Evolutionary conservation across 53 echinoderm and acorn worm species (phyloP).

Genomic region (Stichopus horrens): DNA sequence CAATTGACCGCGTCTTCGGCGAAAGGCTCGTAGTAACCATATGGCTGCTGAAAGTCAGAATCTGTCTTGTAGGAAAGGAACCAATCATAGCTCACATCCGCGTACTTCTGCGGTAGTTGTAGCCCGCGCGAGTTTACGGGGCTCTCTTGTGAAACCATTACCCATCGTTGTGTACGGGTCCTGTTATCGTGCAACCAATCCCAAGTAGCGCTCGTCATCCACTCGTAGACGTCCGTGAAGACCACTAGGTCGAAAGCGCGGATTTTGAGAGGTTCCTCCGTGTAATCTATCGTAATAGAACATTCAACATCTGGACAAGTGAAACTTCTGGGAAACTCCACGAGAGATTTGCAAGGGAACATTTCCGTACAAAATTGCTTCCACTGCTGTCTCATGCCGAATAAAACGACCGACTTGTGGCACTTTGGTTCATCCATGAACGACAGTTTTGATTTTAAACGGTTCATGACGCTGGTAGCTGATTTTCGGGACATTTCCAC

Average conservation of each 20-base stretch:
- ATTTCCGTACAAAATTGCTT: neutral
- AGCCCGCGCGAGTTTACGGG: neutral
- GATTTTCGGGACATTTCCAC: too few relatives aligned
- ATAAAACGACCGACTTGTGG: neutral
- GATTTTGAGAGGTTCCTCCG: neutral
- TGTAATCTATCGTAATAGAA: conserved; percentile 1
- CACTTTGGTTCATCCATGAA: neutral
- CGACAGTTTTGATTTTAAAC: neutral
- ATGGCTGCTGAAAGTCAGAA: conserved; percentile 4
- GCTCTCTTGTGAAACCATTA: neutral
- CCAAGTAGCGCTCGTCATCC: conserved; percentile 7
- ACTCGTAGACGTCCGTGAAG: conserved; percentile 7
- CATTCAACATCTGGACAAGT: neutral
- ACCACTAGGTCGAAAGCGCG: conserved; percentile 11
- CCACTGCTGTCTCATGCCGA: conserved; percentile 14
- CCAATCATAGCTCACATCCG: conserved; percentile 24
- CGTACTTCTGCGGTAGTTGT: conserved; percentile 9
- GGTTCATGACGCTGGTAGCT: too few relatives aligned
- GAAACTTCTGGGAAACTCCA: conserved; percentile 13
- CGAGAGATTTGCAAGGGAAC: neutral
- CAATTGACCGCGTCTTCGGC: neutral
- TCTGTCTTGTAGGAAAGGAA: conserved; percentile 11
- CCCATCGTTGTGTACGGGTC: conserved; percentile 3
- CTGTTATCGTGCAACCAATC: conserved; percentile 17
- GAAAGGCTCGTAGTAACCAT: conserved; percentile 13